A percentile compares a stretch with the other conserved stretches of the same genome.
phyloP scores from a whole-genome alignment of 2,797 vertebrate species.

The Psittacula derbiana region DNA sequence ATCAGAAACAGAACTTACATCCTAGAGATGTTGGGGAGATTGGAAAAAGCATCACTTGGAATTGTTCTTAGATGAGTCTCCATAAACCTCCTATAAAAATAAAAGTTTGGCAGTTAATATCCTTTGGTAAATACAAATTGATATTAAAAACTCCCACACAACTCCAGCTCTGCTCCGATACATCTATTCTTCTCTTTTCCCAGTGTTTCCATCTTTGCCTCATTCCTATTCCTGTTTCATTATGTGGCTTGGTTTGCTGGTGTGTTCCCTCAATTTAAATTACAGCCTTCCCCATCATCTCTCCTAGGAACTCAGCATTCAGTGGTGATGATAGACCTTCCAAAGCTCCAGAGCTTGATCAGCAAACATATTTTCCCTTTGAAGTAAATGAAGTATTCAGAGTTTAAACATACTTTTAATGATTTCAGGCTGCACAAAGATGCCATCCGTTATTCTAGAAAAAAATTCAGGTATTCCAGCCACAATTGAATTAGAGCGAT shows the following conservation, averaged over 20 bases:
- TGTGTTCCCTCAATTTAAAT: neutral
- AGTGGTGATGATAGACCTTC: neutral
- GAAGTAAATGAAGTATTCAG: neutral
- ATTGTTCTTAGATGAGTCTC: slow-evolving; percentile 87
- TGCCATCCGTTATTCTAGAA: neutral
- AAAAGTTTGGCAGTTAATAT: slow-evolving; percentile 41
- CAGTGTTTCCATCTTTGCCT: neutral
- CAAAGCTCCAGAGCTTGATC: neutral
- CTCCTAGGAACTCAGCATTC: neutral
- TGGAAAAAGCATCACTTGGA: slow-evolving; percentile 83
- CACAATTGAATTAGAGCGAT: neutral
- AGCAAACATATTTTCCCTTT: neutral
- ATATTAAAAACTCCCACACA: neutral
- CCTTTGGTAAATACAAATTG: neutral
- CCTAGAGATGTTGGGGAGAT: slow-evolving; percentile 90
- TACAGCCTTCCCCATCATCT: neutral
- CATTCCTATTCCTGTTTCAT: neutral
- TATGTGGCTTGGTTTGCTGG: neutral
- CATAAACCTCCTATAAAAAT: slow-evolving; percentile 84
- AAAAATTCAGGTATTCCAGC: neutral
- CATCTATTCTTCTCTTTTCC: neutral
- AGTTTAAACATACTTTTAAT: neutral
- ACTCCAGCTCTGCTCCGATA: neutral
- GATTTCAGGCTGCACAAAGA: neutral
- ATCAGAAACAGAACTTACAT: slow-evolving; percentile 86